Conservation (phyloP, 2,797 vertebrate genomes). For the Iguana delicatissima region DNA sequence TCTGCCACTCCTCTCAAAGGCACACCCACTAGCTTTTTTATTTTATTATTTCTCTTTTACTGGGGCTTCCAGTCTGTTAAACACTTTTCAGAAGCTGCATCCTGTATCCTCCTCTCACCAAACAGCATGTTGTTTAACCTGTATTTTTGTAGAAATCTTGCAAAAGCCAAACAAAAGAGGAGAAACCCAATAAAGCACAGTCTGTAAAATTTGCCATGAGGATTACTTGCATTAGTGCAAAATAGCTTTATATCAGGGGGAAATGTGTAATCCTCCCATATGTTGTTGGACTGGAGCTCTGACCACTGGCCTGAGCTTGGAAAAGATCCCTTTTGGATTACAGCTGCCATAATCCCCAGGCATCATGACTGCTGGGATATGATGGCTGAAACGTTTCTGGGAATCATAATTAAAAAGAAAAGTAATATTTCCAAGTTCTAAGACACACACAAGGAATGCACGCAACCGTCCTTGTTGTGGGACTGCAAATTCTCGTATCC, state of each 20-base stretch:
- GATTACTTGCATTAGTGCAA: not conserved
- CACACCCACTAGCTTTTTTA: constrained; percentile 20
- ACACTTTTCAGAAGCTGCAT: not conserved
- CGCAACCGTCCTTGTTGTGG: too few species aligned
- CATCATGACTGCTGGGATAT: too few species aligned
- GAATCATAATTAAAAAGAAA: not conserved
- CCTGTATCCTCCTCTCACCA: not conserved
- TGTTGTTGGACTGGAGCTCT: not conserved
- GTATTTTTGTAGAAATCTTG: not conserved
- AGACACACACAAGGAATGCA: too few species aligned
- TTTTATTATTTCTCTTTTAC: not conserved
- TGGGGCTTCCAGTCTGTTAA: not conserved
- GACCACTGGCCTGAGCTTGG: not conserved
- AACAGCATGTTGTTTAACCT: not conserved
- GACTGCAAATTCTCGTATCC: too few species aligned
- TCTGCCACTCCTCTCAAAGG: not conserved
- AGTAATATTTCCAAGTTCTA: too few species aligned
- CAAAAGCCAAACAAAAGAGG: not conserved
- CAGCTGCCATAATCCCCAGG: not conserved
- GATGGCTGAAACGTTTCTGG: too few species aligned
- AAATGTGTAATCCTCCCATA: not conserved
- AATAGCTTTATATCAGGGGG: not conserved
- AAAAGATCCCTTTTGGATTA: not conserved
- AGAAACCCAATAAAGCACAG: not conserved
- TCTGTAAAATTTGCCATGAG: not conserved